A percentile compares a stretch with the other conserved stretches of the same genome.
These are phyloP conservation scores for Scaptomyza tumidula DNA, from an alignment of 2,888 invertebrate species.

Conservation along the genomic window DNA sequence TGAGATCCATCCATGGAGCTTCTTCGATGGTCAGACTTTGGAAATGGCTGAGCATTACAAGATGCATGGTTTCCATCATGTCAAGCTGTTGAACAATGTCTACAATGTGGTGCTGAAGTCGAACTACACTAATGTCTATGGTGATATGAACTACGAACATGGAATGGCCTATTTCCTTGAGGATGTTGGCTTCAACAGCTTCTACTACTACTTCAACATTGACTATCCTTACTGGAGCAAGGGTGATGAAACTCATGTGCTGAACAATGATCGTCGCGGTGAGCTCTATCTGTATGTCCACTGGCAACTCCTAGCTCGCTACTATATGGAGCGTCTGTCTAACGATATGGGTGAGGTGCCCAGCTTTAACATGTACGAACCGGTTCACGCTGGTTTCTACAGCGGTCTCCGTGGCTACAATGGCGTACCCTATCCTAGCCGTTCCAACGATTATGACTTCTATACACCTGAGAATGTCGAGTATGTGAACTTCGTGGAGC, in stretches of 20 bases:
- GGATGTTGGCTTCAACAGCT: constrained; percentile 90
- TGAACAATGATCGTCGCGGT: constrained; percentile 84
- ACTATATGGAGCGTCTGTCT: constrained; percentile 87
- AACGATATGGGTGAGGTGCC: constrained; percentile 89
- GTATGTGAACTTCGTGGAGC: constrained; percentile 83
- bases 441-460: constrained; percentile 86
- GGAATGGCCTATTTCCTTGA: constrained; percentile 90
- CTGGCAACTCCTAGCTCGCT: constrained; percentile 85
- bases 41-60: constrained; percentile 85
- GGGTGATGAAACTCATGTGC: constrained; percentile 83
- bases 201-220: constrained; percentile 89
- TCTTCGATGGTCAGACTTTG: constrained; percentile 87
- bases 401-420: constrained; percentile 88
- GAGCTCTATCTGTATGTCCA: constrained; percentile 85
- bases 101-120: constrained; percentile 87
- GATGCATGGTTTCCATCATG: constrained; percentile 86
- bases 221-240: constrained; percentile 90
- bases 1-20: constrained; percentile 88
- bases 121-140: constrained; percentile 88
- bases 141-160: constrained; percentile 87
- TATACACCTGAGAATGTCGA: constrained; percentile 80
- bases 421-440: constrained; percentile 88
- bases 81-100: constrained; percentile 85
- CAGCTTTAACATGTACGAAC: constrained; percentile 86
- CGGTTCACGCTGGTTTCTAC: constrained; percentile 87